Percentiles rank a stretch among this genome's conserved stretches.
Conservation (phyloP, 2,113 vertebrate species). For the Cairina moschata region DNA sequence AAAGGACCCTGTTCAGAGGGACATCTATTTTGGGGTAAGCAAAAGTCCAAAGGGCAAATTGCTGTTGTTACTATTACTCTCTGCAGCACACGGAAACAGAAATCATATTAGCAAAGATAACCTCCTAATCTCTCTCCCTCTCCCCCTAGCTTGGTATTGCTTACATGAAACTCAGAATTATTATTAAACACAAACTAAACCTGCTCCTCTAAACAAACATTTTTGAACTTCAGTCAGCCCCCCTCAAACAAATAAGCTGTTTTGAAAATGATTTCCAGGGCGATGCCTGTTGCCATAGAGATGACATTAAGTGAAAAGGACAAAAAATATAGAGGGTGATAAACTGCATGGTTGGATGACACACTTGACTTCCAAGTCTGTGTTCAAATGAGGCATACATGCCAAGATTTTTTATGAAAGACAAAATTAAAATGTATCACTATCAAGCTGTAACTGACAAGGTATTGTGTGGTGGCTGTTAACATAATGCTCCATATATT, state of each 20-base stretch:
- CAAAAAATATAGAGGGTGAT: conserved; percentile 89
- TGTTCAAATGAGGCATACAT: conserved; percentile 80
- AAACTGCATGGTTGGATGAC: conserved; percentile 84
- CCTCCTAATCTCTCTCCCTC: conserved; percentile 38
- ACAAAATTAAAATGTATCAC: conserved; percentile 90
- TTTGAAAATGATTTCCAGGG: conserved; percentile 89
- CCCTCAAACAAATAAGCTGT: conserved; percentile 85
- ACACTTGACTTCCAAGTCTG: conserved; percentile 85
- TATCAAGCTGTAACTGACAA: conserved; percentile 82
- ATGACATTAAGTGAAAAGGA: conserved; percentile 92
- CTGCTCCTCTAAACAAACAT: conserved; percentile 81
- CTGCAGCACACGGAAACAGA: not conserved
- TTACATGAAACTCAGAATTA: conserved; percentile 77
- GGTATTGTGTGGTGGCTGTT: conserved; percentile 84
- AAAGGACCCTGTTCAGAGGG: not conserved
- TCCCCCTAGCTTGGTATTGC: conserved; percentile 59
- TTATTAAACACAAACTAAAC: conserved; percentile 86
- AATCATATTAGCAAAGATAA: not conserved
- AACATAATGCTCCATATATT: conserved; percentile 84
- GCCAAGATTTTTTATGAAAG: conserved; percentile 88
- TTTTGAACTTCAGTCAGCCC: conserved; percentile 80
- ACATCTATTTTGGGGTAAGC: not conserved
- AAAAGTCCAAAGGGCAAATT: not conserved
- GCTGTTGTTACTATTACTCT: not conserved
- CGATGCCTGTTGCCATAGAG: conserved; percentile 88